These are phyloP conservation scores for Scaptomyza polygonia DNA, from an alignment of 2,888 invertebrate species.

Conservation along the genomic window DNA sequence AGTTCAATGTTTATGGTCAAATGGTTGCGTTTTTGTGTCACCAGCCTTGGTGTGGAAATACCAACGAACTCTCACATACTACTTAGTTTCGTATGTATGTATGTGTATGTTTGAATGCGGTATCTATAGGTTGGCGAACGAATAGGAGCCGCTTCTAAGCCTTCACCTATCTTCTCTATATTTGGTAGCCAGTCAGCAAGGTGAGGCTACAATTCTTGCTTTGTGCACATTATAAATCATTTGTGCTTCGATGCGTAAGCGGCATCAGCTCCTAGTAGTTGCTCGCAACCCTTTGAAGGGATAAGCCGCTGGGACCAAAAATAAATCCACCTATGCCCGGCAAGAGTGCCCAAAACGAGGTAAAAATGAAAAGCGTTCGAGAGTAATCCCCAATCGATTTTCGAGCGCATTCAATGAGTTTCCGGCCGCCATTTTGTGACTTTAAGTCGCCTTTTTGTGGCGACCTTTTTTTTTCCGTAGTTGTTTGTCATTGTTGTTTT, in stretches of 20 bases:
- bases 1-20: conserved; percentile 82
- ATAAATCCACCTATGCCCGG: conserved; percentile 59
- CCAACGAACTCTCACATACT: conserved; percentile 16
- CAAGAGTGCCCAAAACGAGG: conserved; percentile 52
- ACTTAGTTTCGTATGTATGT: conserved; percentile 7
- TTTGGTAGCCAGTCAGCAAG: conserved; percentile 38
- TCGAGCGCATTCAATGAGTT: conserved; percentile 69
- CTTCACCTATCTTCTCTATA: conserved; percentile 6
- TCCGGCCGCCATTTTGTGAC: conserved; percentile 70
- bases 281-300: conserved; percentile 12
- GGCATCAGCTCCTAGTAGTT: conserved; percentile 43
- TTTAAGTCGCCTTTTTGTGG: conserved; percentile 59
- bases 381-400: conserved; percentile 78
- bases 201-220: conserved; percentile 67
- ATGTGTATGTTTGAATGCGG: conserved; percentile 6
- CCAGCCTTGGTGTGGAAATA: conserved; percentile 43
- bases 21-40: conserved; percentile 79
- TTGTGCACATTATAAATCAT: conserved; percentile 72
- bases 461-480: conserved; percentile 43
- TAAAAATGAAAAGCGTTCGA: conserved; percentile 72
- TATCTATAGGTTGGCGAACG: conserved; percentile 27
- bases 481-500: conserved; percentile 2
- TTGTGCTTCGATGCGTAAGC: conserved; percentile 71
- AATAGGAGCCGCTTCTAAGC: conserved; percentile 4
- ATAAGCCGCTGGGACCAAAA: conserved; percentile 61